phyloP scores from a whole-genome alignment of 2,113 vertebrate species.

The Pampusana beccarii region DNA sequence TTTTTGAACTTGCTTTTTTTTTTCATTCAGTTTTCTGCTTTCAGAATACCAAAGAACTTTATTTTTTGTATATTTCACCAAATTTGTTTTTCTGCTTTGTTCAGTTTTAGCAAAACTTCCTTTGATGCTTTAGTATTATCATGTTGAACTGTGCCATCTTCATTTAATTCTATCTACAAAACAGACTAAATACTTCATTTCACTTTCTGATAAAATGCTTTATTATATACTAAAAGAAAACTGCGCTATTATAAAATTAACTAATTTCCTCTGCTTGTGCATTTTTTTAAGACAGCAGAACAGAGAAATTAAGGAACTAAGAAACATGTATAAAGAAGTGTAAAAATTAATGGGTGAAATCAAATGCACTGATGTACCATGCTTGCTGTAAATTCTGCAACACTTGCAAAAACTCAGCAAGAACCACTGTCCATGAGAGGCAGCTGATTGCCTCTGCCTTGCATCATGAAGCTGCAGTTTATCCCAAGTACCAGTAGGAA shows the following conservation, averaged over 20 bases:
- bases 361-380: background rate
- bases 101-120: background rate
- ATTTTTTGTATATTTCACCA: background rate
- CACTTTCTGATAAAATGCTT: background rate
- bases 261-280: background rate
- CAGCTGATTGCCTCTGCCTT: background rate
- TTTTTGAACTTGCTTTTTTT: background rate
- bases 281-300: background rate
- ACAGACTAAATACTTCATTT: background rate
- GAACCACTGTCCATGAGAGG: background rate
- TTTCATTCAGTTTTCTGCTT: background rate
- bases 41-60: background rate
- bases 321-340: background rate
- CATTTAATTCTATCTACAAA: slow-evolving; percentile 47
- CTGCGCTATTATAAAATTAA: background rate
- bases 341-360: background rate
- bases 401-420: background rate
- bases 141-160: background rate
- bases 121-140: slow-evolving; percentile 18
- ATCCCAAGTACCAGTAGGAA: background rate
- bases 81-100: background rate
- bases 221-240: background rate
- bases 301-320: background rate
- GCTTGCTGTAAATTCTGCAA: background rate
- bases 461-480: background rate